These are phyloP conservation scores for Columbina picui DNA, from an alignment of 2,113 vertebrate genomes.

Conservation along the genomic window DNA sequence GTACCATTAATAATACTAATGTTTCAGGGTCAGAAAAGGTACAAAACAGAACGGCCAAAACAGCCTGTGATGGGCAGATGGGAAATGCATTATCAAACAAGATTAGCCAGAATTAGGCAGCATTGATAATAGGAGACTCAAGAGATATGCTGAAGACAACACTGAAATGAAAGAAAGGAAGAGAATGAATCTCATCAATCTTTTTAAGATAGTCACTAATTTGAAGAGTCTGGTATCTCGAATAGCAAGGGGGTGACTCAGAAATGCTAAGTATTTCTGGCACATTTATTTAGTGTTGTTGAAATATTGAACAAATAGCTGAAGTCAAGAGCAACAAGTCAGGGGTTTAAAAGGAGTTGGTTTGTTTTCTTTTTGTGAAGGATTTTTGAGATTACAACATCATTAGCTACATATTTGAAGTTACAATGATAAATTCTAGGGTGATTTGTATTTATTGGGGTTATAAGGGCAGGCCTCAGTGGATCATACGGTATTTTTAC, in stretches of 20 bases:
- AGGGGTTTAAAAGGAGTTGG: conserved; percentile 29
- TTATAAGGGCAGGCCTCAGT: conserved; percentile 41
- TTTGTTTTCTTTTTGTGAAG: conserved; percentile 65
- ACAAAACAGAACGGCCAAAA: not conserved
- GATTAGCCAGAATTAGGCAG: not conserved
- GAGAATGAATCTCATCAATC: not conserved
- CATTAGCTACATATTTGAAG: conserved; percentile 57
- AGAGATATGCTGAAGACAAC: not conserved
- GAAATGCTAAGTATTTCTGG: conserved; percentile 28
- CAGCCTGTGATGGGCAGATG: not conserved
- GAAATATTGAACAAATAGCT: conserved; percentile 53
- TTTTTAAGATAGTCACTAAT: not conserved
- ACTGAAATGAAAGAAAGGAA: not conserved
- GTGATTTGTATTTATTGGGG: conserved; percentile 64
- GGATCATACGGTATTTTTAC: conserved; percentile 45
- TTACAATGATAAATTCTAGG: conserved; percentile 35
- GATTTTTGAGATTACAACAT: conserved; percentile 60
- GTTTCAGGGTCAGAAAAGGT: not conserved
- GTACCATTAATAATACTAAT: not conserved
- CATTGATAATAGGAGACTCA: not conserved
- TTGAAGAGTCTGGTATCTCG: conserved; percentile 22
- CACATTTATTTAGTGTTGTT: conserved; percentile 44
- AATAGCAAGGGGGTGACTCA: conserved; percentile 21
- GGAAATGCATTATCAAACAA: not conserved
- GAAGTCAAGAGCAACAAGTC: conserved; percentile 52